A percentile compares a stretch with the other conserved stretches of the same genome.
phyloP scores from a whole-genome alignment of 2,888 invertebrate genomes.

The Erannis defoliaria region DNA sequence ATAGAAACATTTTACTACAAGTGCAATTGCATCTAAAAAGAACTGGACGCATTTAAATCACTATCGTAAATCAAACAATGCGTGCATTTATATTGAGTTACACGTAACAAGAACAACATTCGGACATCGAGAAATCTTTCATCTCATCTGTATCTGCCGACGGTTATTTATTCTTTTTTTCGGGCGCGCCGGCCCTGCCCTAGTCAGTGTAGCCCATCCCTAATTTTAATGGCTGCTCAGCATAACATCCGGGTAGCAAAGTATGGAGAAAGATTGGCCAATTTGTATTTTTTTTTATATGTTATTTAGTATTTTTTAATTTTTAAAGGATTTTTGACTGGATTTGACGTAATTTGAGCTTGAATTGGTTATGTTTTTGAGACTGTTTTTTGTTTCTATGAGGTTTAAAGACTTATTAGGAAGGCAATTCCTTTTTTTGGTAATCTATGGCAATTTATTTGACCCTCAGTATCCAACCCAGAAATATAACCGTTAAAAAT shows the following conservation, averaged over 20 bases:
- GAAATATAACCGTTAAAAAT: too few species aligned
- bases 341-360: background rate
- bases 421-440: too few species aligned
- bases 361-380: too few species aligned
- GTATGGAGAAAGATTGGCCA: constrained; percentile 64
- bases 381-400: too few species aligned
- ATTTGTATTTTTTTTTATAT: constrained; percentile 35
- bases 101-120: constrained; percentile 76
- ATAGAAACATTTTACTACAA: background rate
- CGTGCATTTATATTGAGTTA: constrained; percentile 76
- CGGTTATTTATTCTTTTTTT: constrained; percentile 76
- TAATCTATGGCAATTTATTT: too few species aligned
- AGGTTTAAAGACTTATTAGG: too few species aligned
- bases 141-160: constrained; percentile 78
- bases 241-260: constrained; percentile 78
- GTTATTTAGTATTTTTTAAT: background rate
- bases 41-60: background rate
- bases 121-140: constrained; percentile 82
- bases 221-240: constrained; percentile 86
- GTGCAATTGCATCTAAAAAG: background rate
- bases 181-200: constrained; percentile 80
- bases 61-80: constrained; percentile 52
- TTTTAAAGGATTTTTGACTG: background rate
- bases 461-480: too few species aligned
- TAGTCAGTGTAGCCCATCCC: constrained; percentile 84